Base-by-base conservation (phyloP, 2,888 invertebrate species). In the Thymelicus sylvestris region DNA sequence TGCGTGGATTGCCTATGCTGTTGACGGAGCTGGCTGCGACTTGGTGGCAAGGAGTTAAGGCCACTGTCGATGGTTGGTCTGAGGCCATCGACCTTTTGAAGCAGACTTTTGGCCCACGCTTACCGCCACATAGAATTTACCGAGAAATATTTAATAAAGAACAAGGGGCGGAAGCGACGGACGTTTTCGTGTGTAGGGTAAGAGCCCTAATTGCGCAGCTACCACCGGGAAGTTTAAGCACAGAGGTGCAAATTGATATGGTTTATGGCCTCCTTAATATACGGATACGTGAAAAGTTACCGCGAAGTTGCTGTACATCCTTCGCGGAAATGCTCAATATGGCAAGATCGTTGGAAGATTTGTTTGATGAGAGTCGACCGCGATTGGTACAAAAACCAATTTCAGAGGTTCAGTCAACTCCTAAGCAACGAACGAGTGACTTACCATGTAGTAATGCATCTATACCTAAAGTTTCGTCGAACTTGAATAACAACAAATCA, bases 11-110 rank as follows among this genome's bases (percentile, higher is more conserved):
- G 7, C 63, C 55, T 13, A 47, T 67, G 60, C 39, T 60, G 31
- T 19, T 67, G 6, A 75, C 75, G 1, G 76, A 68, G 0, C 48
- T 69, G 2, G 78, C 78, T 8, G 77, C 75, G 8, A 72, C 71
- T 0, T 79, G 75, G 76, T 74, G 72, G 74, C 73, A 73, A 15
- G 74, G 72, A 1, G 69, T 76, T 1, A 72, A 74, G 13, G n/a
- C 39, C 7, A 48, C 62, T 7, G 50, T 52, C 6, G 24, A 44
- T 7, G 60, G 67, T 7, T 75, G 76, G 75, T 13, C 52, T 7
- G 69, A 72, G 1, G 31, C 31, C 3, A 31, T 31, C 31, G 31
- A 31, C 31, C 31, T 31, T 31, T 31, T 31, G 31, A 31, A 31
- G 31, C 31, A 31, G 31, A 31, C 31, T 4, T 73, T 72, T 12